These are phyloP conservation scores for Moxostoma hubbsi DNA, from an alignment of 2,797 vertebrate genomes.

Conservation along the genomic window DNA sequence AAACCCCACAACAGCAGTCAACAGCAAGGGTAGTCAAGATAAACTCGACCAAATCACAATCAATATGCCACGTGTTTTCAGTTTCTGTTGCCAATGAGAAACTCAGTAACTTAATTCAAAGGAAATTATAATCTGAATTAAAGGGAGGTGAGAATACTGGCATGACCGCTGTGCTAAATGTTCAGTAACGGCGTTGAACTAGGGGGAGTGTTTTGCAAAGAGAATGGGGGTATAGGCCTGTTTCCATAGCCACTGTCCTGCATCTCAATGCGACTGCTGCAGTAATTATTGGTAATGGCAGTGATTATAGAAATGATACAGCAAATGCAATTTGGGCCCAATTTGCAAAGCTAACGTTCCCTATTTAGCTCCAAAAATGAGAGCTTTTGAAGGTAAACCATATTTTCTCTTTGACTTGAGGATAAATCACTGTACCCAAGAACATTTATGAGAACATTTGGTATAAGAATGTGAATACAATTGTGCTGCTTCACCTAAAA, in stretches of 20 bases:
- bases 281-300: slow-evolving; percentile 66
- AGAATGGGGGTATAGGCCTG: slow-evolving; percentile 28
- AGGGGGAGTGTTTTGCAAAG: slow-evolving; percentile 58
- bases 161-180: slow-evolving; percentile 15
- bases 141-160: slow-evolving; percentile 4
- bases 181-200: slow-evolving; percentile 35
- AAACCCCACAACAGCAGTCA: slow-evolving; percentile 17
- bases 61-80: neutral
- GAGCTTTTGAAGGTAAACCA: slow-evolving; percentile 58
- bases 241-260: slow-evolving; percentile 48
- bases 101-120: neutral
- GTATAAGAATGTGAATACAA: no score
- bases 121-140: neutral
- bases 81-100: neutral
- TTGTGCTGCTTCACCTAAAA: no score
- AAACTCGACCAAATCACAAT: slow-evolving; percentile 9
- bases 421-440: neutral
- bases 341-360: slow-evolving; percentile 65
- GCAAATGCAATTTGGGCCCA: slow-evolving; percentile 63
- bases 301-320: slow-evolving; percentile 66
- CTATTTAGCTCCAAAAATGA: slow-evolving; percentile 60
- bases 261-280: slow-evolving; percentile 58
- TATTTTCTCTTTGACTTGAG: slow-evolving; percentile 20
- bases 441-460: neutral
- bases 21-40: slow-evolving; percentile 1